A percentile compares a stretch with the other conserved stretches of the same genome.
Evolutionary conservation across 2,888 invertebrate species (phyloP).

Genomic region (Vanessa cardui): DNA sequence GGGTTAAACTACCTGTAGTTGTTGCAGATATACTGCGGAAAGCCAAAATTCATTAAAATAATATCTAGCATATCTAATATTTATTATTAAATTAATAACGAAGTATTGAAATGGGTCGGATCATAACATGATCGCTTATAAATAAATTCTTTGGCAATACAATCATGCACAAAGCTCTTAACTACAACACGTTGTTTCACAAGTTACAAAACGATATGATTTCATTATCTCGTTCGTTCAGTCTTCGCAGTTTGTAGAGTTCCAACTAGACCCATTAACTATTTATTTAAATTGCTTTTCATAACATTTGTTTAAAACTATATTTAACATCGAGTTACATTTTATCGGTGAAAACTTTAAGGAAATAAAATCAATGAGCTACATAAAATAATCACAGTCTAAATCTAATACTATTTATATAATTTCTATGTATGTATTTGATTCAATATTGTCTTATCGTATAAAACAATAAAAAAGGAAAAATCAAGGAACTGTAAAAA

Average conservation of each 20-base stretch:
- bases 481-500: conserved; percentile 23
- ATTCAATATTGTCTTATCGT: conserved; percentile 34
- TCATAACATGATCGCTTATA: conserved; percentile 32
- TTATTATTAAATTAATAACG: conserved; percentile 32
- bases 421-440: conserved; percentile 24
- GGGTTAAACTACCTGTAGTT: conserved; percentile 12
- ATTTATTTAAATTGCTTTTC: conserved; percentile 72
- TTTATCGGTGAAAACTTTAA: conserved; percentile 59
- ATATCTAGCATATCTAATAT: conserved; percentile 34
- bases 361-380: conserved; percentile 61
- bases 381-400: conserved; percentile 40
- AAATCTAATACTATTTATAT: conserved; percentile 28
- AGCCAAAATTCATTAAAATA: conserved; percentile 28
- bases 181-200: conserved; percentile 63
- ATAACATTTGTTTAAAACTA: conserved; percentile 64
- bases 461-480: conserved; percentile 27
- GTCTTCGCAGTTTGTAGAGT: conserved; percentile 79
- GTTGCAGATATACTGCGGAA: conserved; percentile 13
- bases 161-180: conserved; percentile 69
- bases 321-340: conserved; percentile 62
- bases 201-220: conserved; percentile 82
- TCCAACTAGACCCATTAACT: conserved; percentile 76
- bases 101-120: conserved; percentile 29
- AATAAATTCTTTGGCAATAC: conserved; percentile 40
- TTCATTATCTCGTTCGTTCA: conserved; percentile 78